Conservation (phyloP, 2,797 vertebrate species). For the Amblyraja radiata region DNA sequence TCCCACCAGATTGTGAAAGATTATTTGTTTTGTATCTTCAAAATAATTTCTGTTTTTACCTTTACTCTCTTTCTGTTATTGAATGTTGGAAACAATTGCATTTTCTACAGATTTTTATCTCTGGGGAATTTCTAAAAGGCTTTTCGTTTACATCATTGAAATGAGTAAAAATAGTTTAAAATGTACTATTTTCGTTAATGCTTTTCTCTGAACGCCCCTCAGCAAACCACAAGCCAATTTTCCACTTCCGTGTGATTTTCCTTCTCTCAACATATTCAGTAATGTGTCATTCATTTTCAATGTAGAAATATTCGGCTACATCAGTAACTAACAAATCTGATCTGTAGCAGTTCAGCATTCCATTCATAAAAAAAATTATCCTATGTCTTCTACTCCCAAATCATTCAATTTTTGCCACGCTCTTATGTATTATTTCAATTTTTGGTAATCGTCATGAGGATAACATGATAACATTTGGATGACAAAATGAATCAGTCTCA, state of each 20-base stretch:
- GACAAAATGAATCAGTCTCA: not conserved
- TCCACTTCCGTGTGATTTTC: slow-evolving; percentile 10
- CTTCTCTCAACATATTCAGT: slow-evolving; percentile 4
- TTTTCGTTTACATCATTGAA: slow-evolving; percentile 34
- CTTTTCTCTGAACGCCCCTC: not conserved
- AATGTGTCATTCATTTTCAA: not conserved
- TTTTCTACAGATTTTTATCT: slow-evolving; percentile 18
- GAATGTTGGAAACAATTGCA: not conserved
- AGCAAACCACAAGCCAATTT: slow-evolving; percentile 9
- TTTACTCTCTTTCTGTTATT: too few species aligned
- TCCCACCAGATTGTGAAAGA: not conserved
- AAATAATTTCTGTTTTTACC: not conserved
- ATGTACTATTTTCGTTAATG: not conserved
- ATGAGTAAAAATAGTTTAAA: slow-evolving; percentile 20
- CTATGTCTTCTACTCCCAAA: not conserved
- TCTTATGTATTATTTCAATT: not conserved
- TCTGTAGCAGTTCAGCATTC: not conserved
- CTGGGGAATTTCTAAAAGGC: slow-evolving; percentile 14
- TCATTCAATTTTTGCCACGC: not conserved
- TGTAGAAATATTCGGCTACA: not conserved
- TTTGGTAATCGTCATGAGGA: not conserved
- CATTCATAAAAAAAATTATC: slow-evolving; percentile 22
- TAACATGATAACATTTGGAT: not conserved
- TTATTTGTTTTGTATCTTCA: not conserved
- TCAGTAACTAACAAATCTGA: not conserved